Evolutionary conservation across 2,797 vertebrate genomes (phyloP), one percentile per base, ranked within the genome.

Genomic region (Gymnocypris eckloni): DNA sequence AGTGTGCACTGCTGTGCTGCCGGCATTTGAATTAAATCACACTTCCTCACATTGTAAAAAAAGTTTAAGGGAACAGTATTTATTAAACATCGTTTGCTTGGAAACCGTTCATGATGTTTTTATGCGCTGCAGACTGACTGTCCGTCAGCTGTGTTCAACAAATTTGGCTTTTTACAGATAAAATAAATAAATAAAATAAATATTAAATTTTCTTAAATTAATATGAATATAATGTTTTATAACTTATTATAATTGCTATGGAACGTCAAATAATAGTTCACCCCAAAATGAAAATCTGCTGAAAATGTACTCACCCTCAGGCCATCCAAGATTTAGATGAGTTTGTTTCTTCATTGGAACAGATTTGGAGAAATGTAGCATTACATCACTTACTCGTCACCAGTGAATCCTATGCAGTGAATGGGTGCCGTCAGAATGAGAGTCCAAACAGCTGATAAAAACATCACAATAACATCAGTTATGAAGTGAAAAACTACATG

Each of bases 1-100:
- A 82, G 61, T 61, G 83, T 72, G 84, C 85, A 81, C 75, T 88
- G 90, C 88, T 90, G 72, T 54, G 70, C 69, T 71, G 69, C 64
- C 71, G 43, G 37, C 75, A 41, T 77, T 79, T 48, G 43, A 89
- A 52, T 83, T 8, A 52, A 54, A 82, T 82, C 82, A 77, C 28
- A 76, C 50, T 66, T 80, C 73, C 50, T 54, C 61, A 9, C 56
- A 70, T 72, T 75, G 75, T 41, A 37, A 20, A 48, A 48, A 71
- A 61, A 48, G 50, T 70, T 48, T 10, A 13, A 45, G 37, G 18
- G 1, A 54, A 10, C 9, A 33, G 52, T 6, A 41, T 67, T 41
- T 56, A 41, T 33, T 69, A 18, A 75, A 75, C 43, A 8, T 15
- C 6, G 11, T 71, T 7, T 10, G 28, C 45, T 75, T 4, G 33